A percentile compares a stretch with the other conserved stretches of the same genome.
Evolutionary conservation across 2,113 vertebrate genomes (phyloP).

Genomic region (Trogon surrucura): DNA sequence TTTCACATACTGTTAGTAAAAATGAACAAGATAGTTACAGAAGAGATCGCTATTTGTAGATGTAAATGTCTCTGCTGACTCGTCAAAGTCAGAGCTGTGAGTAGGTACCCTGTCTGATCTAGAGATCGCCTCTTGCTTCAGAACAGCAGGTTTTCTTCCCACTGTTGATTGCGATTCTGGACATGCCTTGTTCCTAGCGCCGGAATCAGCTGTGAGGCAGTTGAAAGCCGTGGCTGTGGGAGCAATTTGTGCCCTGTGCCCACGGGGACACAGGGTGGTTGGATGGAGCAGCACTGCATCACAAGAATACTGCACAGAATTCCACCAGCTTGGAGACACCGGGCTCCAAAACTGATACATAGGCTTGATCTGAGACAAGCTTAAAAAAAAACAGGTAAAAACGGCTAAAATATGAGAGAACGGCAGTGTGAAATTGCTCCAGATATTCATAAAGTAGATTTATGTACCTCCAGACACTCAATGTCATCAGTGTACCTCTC

Average conservation of each 20-base stretch:
- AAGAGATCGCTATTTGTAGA: not conserved
- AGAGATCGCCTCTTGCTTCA: not conserved
- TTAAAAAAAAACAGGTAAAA: not conserved
- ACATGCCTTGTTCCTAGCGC: not conserved
- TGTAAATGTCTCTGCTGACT: not conserved
- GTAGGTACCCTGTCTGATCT: not conserved
- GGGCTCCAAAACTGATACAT: not conserved
- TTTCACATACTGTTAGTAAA: not conserved
- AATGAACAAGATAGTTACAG: not conserved
- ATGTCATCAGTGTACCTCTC: not conserved
- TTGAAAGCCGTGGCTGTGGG: not conserved
- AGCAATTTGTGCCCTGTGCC: not conserved
- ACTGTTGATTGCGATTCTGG: fast-evolving
- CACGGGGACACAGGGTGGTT: not conserved
- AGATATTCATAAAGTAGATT: not conserved
- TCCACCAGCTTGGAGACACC: not conserved
- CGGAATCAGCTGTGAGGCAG: not conserved
- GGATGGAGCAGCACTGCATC: not conserved
- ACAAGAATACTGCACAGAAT: not conserved
- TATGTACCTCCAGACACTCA: not conserved
- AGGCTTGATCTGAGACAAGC: not conserved
- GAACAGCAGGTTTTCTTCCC: not conserved
- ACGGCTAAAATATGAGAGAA: not conserved
- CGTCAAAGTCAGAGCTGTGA: not conserved
- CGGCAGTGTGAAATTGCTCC: not conserved